phyloP scores from a whole-genome alignment of 2,113 vertebrate genomes.

The Chaetura pelagica region DNA sequence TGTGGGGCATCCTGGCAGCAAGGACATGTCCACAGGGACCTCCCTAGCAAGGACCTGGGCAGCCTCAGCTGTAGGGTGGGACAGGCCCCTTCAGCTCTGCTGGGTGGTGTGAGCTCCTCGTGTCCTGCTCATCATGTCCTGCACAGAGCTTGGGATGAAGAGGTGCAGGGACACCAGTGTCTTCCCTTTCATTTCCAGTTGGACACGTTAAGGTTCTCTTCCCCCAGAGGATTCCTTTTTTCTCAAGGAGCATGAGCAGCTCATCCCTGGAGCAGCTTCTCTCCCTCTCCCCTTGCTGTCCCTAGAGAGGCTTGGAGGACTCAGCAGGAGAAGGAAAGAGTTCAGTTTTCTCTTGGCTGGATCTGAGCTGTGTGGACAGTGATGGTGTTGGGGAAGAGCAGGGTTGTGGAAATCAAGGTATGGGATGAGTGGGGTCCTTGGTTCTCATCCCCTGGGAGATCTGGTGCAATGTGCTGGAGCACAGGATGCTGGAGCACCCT shows the following conservation, averaged over 20 bases:
- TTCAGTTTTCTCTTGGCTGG: background rate
- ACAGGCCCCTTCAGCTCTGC: background rate
- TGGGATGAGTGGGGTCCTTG: background rate
- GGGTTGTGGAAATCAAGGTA: background rate
- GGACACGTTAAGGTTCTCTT: background rate
- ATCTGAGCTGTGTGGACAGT: background rate
- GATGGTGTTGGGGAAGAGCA: background rate
- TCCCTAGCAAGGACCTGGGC: background rate
- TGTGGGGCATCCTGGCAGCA: accelerated
- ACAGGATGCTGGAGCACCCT: background rate
- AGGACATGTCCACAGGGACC: background rate
- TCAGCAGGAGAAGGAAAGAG: background rate
- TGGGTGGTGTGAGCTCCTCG: background rate
- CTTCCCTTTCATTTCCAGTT: background rate
- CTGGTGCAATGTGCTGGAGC: background rate
- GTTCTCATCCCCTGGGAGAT: background rate
- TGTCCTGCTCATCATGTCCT: accelerated
- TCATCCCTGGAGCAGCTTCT: background rate
- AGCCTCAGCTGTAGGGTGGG: background rate
- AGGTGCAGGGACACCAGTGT: background rate
- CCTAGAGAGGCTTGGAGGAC: background rate
- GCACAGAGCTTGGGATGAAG: background rate
- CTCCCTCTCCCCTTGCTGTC: background rate
- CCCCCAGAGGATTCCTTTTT: background rate
- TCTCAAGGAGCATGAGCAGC: background rate